Percentiles rank a stretch among this genome's conserved stretches.
phyloP scores from a whole-genome alignment of 2,113 vertebrate species.

The Condylura cristata region DNA sequence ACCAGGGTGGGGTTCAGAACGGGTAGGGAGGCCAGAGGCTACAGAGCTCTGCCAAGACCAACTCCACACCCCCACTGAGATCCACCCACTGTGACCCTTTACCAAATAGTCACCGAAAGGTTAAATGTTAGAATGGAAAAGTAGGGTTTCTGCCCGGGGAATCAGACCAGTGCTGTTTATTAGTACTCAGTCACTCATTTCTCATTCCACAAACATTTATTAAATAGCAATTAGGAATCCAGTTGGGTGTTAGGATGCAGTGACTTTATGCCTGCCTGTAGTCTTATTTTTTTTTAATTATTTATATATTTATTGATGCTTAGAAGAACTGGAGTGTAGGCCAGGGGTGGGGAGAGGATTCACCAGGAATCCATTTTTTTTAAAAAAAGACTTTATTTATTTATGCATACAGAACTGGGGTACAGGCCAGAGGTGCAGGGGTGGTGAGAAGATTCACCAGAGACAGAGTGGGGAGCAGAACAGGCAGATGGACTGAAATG shows the following conservation, averaged over 20 bases:
- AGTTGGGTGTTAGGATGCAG: neutral
- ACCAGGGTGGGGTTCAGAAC: neutral
- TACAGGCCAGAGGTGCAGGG: no score
- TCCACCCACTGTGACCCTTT: neutral
- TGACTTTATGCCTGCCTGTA: neutral
- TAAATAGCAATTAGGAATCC: neutral
- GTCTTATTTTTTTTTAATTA: neutral
- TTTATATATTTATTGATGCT: no score
- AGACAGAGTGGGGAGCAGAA: no score
- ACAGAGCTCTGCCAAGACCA: neutral
- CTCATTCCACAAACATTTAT: neutral
- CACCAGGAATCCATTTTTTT: neutral
- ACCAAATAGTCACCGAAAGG: neutral
- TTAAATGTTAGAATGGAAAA: neutral
- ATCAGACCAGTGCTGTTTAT: neutral
- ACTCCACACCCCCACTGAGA: rapidly evolving
- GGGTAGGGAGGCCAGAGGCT: neutral
- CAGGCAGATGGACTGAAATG: no score
- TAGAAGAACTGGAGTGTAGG: no score
- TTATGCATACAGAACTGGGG: no score
- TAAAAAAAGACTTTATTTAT: no score
- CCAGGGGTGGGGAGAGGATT: no score
- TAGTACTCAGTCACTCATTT: neutral
- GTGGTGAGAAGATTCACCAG: no score
- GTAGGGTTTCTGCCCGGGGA: neutral